Conservation (phyloP, 1,140 invertebrate species). For the Sycophaga agraensis region DNA sequence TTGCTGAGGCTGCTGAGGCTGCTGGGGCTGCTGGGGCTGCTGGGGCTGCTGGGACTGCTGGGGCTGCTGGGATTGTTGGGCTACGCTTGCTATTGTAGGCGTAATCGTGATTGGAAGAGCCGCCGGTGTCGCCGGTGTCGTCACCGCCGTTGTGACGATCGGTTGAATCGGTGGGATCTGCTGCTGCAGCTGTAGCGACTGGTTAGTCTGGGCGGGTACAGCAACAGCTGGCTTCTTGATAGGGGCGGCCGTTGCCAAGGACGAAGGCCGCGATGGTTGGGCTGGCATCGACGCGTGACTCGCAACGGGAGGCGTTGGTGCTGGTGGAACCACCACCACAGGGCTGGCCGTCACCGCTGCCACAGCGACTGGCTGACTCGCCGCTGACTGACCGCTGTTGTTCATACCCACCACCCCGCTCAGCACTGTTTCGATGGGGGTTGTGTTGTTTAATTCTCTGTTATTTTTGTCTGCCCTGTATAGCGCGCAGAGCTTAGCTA, state of each 20-base stretch:
- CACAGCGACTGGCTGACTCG: constrained; percentile 17
- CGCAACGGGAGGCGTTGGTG: constrained; percentile 45
- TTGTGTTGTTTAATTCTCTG: constrained; percentile 3
- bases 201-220: constrained; percentile 39
- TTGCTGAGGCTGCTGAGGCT: constrained; percentile 11
- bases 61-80: constrained; percentile 25
- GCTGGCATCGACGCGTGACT: constrained; percentile 56
- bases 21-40: too few species aligned
- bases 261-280: constrained; percentile 53
- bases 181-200: constrained; percentile 27
- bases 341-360: constrained; percentile 32
- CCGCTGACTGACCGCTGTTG: neutral
- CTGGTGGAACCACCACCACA: constrained; percentile 40
- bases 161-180: constrained; percentile 2
- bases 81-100: constrained; percentile 39
- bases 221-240: constrained; percentile 50
- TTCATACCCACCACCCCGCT: constrained; percentile 5
- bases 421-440: constrained; percentile 10
- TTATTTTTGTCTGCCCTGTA: neutral
- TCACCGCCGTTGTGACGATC: neutral
- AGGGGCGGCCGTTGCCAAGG: constrained; percentile 53
- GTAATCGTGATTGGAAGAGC: constrained; percentile 50
- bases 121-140: constrained; percentile 35
- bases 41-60: too few species aligned
- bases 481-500: too few species aligned